Conservation (phyloP, 2,113 vertebrate species). For the Clupea harengus region DNA sequence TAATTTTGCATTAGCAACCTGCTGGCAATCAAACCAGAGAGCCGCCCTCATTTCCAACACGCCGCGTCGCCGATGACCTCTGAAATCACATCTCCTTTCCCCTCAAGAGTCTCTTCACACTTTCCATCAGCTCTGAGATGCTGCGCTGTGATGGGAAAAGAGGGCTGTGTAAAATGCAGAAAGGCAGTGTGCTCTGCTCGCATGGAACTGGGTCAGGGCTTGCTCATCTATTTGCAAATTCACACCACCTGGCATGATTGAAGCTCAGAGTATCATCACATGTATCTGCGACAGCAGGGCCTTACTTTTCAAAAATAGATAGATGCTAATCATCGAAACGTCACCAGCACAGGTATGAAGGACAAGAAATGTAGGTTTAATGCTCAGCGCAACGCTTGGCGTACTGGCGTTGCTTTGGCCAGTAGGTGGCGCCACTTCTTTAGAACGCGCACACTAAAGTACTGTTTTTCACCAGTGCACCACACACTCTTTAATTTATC, state of each 20-base stretch:
- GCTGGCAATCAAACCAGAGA: neutral
- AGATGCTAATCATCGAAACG: neutral
- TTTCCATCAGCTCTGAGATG: neutral
- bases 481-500: neutral
- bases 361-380: too few species aligned
- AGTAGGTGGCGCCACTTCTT: neutral
- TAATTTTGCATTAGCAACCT: neutral
- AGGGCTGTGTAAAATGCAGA: neutral
- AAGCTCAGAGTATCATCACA: neutral
- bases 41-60: neutral
- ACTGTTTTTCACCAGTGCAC: neutral
- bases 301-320: neutral
- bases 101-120: neutral
- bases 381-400: too few species aligned
- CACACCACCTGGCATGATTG: neutral
- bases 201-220: neutral
- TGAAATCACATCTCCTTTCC: neutral
- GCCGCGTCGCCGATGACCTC: neutral
- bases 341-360: neutral
- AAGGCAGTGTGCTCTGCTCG: neutral
- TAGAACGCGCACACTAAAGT: neutral
- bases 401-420: neutral
- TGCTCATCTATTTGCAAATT: conserved; percentile 13
- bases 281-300: neutral
- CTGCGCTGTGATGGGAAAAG: neutral